Base-by-base conservation (phyloP, 2,888 invertebrate species). In the Pollenia labialis region DNA sequence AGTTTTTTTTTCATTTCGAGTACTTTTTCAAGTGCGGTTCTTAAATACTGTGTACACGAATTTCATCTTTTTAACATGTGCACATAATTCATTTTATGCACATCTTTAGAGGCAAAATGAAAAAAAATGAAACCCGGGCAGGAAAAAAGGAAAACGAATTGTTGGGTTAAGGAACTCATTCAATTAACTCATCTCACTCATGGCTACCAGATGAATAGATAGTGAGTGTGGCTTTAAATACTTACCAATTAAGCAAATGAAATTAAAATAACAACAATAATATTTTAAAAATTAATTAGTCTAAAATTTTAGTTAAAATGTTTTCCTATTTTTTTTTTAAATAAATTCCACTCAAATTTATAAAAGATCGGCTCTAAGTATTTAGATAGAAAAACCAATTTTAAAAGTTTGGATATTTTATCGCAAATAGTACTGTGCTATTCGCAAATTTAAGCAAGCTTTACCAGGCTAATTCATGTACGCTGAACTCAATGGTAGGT, bases 91-190 rank as follows among this genome's bases (percentile, higher is more conserved):
- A 82, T 62, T 54, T 82, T 64, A 54, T 76, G 76, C 69, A 76
- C 40, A 82, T 82, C 50, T 69, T 12, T 14, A 77, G 50, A 68
- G 48, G 23, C 4, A 46, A 42, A 68, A 40, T 12, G 40, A 40
- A 76, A 54, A 44, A 58, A 32, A 56, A 23, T 16, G 56, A 71
- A 69, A 62, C 64, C 62, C 68, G 62, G 14, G 71, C 23, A 68
- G 48, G 18, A 81, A 42, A 75, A 71, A 72, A 62, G 23, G 23
- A 72, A 62, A 79, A 85, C 16, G 64, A 75, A 74, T 52, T 52
- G 81, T 87, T 81, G 40, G 84, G 87, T 84, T 84, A 87, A 84
- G 52, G 87, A 84, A 87, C 87, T 84, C 81, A 81, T 87, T 87
- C 84, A 77, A 87, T 81, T 84, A 74, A 76, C 48, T 69, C 62